Conservation (phyloP, 2,113 vertebrate species). For the Ovis canadensis region DNA sequence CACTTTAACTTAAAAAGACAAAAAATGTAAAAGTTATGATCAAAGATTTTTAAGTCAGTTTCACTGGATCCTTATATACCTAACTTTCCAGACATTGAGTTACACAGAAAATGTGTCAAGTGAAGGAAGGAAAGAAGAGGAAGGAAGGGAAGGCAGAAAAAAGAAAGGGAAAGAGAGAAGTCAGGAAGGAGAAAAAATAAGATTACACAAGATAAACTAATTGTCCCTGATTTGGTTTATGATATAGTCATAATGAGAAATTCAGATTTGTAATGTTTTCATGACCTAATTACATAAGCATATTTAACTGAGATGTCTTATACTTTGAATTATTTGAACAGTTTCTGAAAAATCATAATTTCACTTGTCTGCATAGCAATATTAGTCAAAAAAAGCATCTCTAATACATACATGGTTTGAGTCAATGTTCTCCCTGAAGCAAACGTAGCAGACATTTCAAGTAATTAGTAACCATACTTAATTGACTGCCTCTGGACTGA, state of each 20-base stretch:
- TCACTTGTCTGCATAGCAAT: background rate
- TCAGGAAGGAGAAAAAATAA: background rate
- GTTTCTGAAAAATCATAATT: background rate
- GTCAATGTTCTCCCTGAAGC: background rate
- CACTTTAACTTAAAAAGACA: background rate
- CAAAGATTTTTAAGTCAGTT: background rate
- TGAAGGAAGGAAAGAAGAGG: background rate
- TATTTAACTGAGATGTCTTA: background rate
- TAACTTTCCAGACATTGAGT: background rate
- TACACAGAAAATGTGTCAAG: background rate
- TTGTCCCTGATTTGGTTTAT: background rate
- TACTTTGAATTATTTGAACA: background rate
- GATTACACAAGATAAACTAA: background rate
- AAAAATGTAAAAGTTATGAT: background rate
- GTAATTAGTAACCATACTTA: background rate
- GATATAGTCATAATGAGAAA: background rate
- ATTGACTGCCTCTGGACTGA: background rate
- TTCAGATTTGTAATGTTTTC: background rate
- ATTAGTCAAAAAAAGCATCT: background rate
- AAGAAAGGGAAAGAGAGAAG: accelerated
- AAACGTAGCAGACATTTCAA: background rate
- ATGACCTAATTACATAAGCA: background rate
- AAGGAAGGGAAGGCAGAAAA: background rate
- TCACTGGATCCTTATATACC: background rate
- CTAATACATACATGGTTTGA: background rate